Conservation (phyloP, 2,797 vertebrate genomes). For the Sitta carolinensis region DNA sequence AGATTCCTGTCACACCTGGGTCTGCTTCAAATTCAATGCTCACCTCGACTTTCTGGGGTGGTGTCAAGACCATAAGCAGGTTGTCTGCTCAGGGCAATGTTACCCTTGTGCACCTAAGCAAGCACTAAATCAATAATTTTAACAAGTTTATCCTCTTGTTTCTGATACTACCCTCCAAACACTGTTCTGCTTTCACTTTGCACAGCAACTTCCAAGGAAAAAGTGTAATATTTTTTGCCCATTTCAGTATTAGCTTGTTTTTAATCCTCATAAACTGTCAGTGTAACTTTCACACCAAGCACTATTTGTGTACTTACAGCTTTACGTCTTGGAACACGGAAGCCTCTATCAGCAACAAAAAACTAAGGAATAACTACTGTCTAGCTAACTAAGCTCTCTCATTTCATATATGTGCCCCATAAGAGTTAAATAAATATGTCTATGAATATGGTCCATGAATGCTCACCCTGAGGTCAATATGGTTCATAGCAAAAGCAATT, state of each 20-base stretch:
- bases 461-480: neutral
- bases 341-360: neutral
- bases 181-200: neutral
- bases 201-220: neutral
- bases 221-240: neutral
- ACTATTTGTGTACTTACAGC: neutral
- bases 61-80: neutral
- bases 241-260: neutral
- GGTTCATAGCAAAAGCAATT: neutral
- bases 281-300: neutral
- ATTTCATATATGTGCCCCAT: neutral
- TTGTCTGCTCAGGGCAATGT: neutral
- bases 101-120: neutral
- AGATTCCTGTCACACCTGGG: neutral
- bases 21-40: neutral
- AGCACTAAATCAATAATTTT: neutral
- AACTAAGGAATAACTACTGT: neutral
- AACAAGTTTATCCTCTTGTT: neutral
- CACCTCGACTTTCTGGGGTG: accelerated
- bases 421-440: neutral
- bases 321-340: neutral
- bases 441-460: neutral
- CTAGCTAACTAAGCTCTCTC: neutral
- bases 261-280: neutral
- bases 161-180: neutral